These are phyloP conservation scores for Ramazzottius varieornatus DNA, from an alignment of 2,888 invertebrate genomes.

Conservation along the genomic window DNA sequence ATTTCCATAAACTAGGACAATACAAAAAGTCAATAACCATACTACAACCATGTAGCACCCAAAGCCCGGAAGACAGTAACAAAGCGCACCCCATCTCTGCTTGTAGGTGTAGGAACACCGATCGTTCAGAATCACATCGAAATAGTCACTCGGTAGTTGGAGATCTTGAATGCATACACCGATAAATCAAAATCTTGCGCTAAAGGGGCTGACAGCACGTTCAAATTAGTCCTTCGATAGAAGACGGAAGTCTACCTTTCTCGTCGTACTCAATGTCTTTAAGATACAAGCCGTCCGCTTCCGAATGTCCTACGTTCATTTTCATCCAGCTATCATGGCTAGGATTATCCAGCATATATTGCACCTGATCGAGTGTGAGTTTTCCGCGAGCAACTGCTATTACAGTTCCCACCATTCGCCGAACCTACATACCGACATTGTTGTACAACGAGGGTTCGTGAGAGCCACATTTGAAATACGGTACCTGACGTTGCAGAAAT, in stretches of 20 bases:
- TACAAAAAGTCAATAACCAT: too few species aligned
- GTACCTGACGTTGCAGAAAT: not conserved
- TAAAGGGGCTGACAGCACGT: not conserved
- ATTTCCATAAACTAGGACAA: too few species aligned
- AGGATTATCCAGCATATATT: constrained; percentile 49
- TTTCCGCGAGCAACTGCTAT: constrained; percentile 35
- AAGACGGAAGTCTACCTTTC: not conserved
- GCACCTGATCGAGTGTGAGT: constrained; percentile 36
- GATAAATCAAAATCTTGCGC: not conserved
- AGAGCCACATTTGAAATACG: not conserved
- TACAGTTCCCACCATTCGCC: constrained; percentile 43
- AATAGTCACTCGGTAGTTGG: not conserved
- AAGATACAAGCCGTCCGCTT: not conserved
- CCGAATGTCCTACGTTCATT: constrained; percentile 21
- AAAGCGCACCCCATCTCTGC: too few species aligned
- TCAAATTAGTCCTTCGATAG: not conserved
- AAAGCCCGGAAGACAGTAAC: too few species aligned
- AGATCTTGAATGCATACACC: not conserved
- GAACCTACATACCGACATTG: constrained; percentile 32
- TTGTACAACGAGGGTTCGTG: not conserved
- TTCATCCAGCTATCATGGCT: constrained; percentile 35
- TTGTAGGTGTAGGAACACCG: not conserved
- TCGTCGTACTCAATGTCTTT: not conserved
- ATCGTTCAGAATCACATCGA: not conserved
- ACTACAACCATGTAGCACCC: too few species aligned